These are phyloP conservation scores for Poecilobothrus nobilitatus DNA, from an alignment of 2,888 invertebrate genomes.

Conservation along the genomic window DNA sequence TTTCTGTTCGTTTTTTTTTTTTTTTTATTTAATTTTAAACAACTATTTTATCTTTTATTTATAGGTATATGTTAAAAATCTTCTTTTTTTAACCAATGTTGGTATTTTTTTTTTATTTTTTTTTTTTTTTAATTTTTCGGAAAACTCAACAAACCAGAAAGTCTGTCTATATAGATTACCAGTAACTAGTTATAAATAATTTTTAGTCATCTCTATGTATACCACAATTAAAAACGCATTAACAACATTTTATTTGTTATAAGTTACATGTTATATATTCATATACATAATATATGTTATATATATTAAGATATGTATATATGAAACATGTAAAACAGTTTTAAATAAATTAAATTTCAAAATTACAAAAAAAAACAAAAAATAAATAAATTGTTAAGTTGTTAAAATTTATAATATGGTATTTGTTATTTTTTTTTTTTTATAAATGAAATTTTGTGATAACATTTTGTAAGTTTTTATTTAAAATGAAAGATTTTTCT, in stretches of 20 bases:
- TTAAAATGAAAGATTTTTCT: too few relatives aligned
- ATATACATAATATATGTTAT: too few relatives aligned
- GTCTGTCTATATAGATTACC: conserved; percentile 7
- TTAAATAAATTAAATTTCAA: too few relatives aligned
- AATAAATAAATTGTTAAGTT: too few relatives aligned
- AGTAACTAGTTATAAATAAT: neutral
- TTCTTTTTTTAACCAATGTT: too few relatives aligned
- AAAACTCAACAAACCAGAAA: conserved; percentile 12
- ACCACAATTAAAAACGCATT: conserved; percentile 30
- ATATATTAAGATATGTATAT: too few relatives aligned
- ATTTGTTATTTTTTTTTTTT: too few relatives aligned
- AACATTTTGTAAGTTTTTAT: too few relatives aligned
- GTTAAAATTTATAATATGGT: too few relatives aligned
- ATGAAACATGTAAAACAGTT: conserved; percentile 7
- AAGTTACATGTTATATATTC: conserved; percentile 21
- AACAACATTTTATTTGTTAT: conserved; percentile 28
- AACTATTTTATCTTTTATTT: neutral
- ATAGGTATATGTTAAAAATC: neutral
- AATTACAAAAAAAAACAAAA: too few relatives aligned
- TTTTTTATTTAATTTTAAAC: neutral
- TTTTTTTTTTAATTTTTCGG: neutral
- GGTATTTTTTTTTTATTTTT: neutral
- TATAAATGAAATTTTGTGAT: too few relatives aligned
- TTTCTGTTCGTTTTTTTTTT: too few relatives aligned
- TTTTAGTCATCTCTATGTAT: conserved; percentile 24